Percentiles rank a stretch among this genome's conserved stretches.
Conservation (phyloP, 2,113 vertebrate species). For the Lampris incognitus region DNA sequence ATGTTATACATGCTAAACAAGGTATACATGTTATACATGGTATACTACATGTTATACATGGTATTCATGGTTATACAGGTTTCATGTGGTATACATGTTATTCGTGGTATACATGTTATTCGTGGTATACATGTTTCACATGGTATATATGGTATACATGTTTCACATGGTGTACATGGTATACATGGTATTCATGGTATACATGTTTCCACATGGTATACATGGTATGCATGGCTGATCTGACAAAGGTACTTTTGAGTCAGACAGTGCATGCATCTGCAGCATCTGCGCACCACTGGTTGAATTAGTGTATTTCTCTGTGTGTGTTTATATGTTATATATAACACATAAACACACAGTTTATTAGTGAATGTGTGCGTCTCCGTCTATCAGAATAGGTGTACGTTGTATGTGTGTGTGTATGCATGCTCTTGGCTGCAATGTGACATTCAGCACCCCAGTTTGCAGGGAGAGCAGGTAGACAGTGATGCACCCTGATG, state of each 20-base stretch:
- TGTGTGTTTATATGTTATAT: conserved; percentile 21
- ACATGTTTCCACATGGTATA: not conserved
- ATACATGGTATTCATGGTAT: conserved; percentile 25
- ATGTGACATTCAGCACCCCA: conserved; percentile 29
- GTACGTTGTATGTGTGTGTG: conserved; percentile 12
- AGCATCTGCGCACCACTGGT: not conserved
- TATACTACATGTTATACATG: too few relatives aligned
- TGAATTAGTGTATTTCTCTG: not conserved
- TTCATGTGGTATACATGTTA: too few relatives aligned
- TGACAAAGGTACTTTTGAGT: conserved; percentile 17
- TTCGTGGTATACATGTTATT: too few relatives aligned
- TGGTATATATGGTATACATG: too few relatives aligned
- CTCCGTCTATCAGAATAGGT: conserved; percentile 6
- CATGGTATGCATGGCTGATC: not conserved
- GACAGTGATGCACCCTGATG: conserved; percentile 28
- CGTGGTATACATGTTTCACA: too few relatives aligned
- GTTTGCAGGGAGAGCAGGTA: conserved; percentile 14
- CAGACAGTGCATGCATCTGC: conserved; percentile 11
- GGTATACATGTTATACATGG: too few relatives aligned
- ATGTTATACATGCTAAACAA: too few relatives aligned
- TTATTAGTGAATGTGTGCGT: not conserved
- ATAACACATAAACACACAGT: not conserved
- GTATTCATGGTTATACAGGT: too few relatives aligned
- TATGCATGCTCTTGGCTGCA: conserved; percentile 20
- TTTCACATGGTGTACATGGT: too few relatives aligned